These are phyloP conservation scores for Hermatobates lingyangjiaoensis DNA, from an alignment of 1,140 invertebrate species.

Conservation along the genomic window DNA sequence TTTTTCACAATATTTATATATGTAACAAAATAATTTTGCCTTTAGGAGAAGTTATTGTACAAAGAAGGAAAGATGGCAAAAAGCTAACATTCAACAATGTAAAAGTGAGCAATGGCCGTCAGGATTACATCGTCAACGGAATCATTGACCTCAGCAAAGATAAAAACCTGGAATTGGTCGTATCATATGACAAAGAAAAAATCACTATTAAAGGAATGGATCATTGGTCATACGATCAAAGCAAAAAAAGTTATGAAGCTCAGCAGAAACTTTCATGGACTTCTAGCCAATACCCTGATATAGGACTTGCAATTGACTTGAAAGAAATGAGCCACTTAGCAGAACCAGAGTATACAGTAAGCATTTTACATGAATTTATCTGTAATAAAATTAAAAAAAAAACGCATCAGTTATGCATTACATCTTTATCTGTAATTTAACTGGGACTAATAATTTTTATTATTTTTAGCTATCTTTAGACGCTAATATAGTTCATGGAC, in stretches of 20 bases:
- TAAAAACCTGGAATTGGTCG: constrained; percentile 22
- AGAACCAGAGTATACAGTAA: no score
- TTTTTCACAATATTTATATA: no score
- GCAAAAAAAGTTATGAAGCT: constrained; percentile 9
- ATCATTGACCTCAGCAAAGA: constrained; percentile 7
- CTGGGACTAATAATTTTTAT: no score
- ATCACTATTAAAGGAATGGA: constrained; percentile 27
- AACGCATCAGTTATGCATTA: no score
- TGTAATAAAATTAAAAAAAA: no score
- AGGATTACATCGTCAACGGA: background rate
- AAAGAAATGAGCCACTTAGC: no score
- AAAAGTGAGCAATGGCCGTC: constrained; percentile 25
- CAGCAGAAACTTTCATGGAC: constrained; percentile 10
- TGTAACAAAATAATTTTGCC: no score
- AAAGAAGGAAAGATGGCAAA: constrained; percentile 23
- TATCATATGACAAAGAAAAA: constrained; percentile 29
- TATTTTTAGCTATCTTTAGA: constrained; percentile 27
- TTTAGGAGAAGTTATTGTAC: constrained; percentile 22
- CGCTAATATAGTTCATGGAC: constrained; percentile 37
- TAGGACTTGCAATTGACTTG: constrained; percentile 36
- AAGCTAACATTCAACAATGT: constrained; percentile 32
- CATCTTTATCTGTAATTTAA: no score
- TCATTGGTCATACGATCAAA: no score
- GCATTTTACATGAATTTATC: no score
- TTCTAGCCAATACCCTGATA: constrained; percentile 29